These are phyloP conservation scores for Drosophila pullipes DNA, from an alignment of 2,888 invertebrate species.

Conservation along the genomic window DNA sequence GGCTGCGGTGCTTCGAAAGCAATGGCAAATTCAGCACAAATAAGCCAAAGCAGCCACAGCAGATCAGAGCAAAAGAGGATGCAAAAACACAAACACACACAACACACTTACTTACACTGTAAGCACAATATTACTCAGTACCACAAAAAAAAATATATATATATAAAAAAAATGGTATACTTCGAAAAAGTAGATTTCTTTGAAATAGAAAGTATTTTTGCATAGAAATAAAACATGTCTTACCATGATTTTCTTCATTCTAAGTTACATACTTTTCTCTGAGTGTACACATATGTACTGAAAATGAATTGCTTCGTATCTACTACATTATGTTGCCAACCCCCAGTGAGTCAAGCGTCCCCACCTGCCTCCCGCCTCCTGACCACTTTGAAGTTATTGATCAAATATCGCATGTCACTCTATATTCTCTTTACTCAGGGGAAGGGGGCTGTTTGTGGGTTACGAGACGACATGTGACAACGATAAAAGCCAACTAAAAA, in stretches of 20 bases:
- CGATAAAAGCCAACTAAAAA: conserved; percentile 74
- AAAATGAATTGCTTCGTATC: conserved; percentile 25
- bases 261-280: background rate
- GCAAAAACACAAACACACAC: conserved; percentile 27
- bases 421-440: conserved; percentile 1
- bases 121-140: background rate
- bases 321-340: conserved; percentile 48
- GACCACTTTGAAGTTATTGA: conserved; percentile 61
- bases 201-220: background rate
- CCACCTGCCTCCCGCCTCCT: conserved; percentile 3
- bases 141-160: rapidly evolving
- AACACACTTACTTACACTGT: conserved; percentile 5
- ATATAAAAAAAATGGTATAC: background rate
- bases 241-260: background rate
- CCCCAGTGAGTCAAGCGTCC: conserved; percentile 29
- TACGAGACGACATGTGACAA: conserved; percentile 3
- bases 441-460: background rate
- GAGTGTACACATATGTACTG: conserved; percentile 11
- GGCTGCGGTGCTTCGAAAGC: conserved; percentile 58
- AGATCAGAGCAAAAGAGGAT: conserved; percentile 50
- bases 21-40: conserved; percentile 31
- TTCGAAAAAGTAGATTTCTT: background rate
- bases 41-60: conserved; percentile 47
- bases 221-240: background rate
- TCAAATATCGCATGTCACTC: conserved; percentile 78